phyloP scores from a whole-genome alignment of 2,113 vertebrate species.

The Echinops telfairi region DNA sequence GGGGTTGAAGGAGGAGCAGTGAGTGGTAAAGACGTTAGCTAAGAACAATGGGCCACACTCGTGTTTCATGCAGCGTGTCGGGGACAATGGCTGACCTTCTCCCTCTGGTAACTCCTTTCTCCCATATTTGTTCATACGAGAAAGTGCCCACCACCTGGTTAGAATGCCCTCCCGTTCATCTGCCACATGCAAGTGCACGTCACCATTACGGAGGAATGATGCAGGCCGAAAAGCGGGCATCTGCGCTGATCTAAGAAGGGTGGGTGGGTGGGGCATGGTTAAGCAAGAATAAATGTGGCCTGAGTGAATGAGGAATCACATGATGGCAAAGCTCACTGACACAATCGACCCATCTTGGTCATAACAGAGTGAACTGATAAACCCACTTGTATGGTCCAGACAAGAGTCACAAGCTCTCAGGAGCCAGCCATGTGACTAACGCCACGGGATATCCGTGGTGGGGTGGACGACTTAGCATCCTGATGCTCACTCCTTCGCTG shows the following conservation, averaged over 20 bases:
- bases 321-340: neutral
- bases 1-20: neutral
- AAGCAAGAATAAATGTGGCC: neutral
- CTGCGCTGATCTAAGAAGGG: neutral
- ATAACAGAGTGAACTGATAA: neutral
- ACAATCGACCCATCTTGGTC: neutral
- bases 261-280: too few relatives aligned
- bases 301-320: neutral
- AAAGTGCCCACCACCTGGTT: neutral
- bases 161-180: neutral
- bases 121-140: neutral
- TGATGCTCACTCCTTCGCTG: neutral
- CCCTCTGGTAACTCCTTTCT: neutral
- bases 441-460: neutral
- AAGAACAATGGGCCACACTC: fast-evolving
- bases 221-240: neutral
- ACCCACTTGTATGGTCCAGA: neutral
- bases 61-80: neutral
- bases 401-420: neutral
- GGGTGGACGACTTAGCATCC: neutral
- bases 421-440: neutral
- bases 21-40: neutral
- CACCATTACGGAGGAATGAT: neutral
- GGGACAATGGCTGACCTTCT: fast-evolving
- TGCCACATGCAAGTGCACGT: neutral